These are phyloP conservation scores for Sebastiscus tertius DNA, from an alignment of 2,797 vertebrate genomes.

Conservation along the genomic window DNA sequence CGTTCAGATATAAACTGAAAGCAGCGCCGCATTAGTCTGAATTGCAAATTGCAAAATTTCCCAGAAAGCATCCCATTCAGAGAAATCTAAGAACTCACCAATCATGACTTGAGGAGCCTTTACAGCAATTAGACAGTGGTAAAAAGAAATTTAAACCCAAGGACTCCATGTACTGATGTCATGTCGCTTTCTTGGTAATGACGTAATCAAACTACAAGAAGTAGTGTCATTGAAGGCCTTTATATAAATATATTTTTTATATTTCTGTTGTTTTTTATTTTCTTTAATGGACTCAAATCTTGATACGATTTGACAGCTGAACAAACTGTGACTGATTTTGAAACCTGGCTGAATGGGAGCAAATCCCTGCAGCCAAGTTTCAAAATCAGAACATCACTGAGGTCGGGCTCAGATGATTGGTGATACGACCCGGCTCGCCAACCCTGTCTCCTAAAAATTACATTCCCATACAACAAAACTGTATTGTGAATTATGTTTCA, in stretches of 20 bases:
- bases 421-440: neutral
- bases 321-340: neutral
- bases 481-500: too few species aligned
- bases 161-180: neutral
- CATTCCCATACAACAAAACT: too few species aligned
- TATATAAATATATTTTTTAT: neutral
- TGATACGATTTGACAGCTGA: neutral
- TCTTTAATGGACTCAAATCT: neutral
- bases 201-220: neutral
- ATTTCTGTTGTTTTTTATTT: neutral
- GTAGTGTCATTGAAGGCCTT: neutral
- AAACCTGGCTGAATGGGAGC: neutral
- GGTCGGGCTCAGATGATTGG: neutral
- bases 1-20: slow-evolving; percentile 2
- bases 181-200: neutral
- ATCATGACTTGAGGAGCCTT: neutral
- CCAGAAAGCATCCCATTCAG: neutral
- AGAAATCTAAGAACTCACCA: neutral
- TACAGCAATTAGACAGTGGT: neutral
- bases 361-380: neutral
- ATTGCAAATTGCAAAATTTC: neutral
- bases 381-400: neutral
- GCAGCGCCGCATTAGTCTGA: neutral
- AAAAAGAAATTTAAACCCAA: neutral
- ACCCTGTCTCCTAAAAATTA: too few species aligned